These are phyloP conservation scores for Bombycilla garrulus DNA, from an alignment of 2,113 vertebrate genomes.

Conservation along the genomic window DNA sequence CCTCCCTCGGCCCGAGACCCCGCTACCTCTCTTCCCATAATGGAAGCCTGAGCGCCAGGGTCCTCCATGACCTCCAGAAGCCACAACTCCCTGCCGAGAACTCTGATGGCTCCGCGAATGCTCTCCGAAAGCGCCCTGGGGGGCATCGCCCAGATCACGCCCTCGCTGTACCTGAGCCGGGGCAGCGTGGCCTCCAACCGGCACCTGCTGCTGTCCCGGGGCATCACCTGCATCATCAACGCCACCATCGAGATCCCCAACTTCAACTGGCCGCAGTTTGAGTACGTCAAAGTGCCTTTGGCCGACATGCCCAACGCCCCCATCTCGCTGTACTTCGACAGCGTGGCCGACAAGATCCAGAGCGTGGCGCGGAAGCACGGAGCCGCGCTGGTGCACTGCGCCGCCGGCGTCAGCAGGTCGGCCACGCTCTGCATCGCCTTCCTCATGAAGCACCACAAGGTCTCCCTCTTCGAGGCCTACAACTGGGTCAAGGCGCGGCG, in stretches of 20 bases:
- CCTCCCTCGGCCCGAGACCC: slow-evolving; percentile 3
- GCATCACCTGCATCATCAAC: slow-evolving; percentile 95
- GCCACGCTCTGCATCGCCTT: slow-evolving; percentile 96
- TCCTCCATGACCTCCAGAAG: slow-evolving; percentile 90
- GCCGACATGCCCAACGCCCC: slow-evolving; percentile 95
- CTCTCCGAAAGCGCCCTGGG: slow-evolving; percentile 85
- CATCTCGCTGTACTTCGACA: slow-evolving; percentile 95
- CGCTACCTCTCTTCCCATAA: slow-evolving; percentile 47
- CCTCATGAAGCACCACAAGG: slow-evolving; percentile 96
- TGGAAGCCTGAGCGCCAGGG: slow-evolving; percentile 67
- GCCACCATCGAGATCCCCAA: slow-evolving; percentile 97
- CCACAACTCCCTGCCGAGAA: slow-evolving; percentile 86
- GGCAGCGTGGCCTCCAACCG: slow-evolving; percentile 95
- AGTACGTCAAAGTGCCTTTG: slow-evolving; percentile 95
- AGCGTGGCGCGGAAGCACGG: slow-evolving; percentile 93
- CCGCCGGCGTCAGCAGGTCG: slow-evolving; percentile 91
- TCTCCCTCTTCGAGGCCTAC: slow-evolving; percentile 91
- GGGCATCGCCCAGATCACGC: slow-evolving; percentile 95
- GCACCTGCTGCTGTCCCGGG: slow-evolving; percentile 90
- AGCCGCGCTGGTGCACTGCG: slow-evolving; percentile 92
- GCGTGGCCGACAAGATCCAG: slow-evolving; percentile 93
- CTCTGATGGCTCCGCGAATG: slow-evolving; percentile 85
- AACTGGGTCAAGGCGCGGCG: slow-evolving; percentile 94
- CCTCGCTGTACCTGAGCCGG: slow-evolving; percentile 91
- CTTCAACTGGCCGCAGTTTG: slow-evolving; percentile 96